Base-by-base conservation (phyloP, 2,888 invertebrate species). In the Noctua janthina region DNA sequence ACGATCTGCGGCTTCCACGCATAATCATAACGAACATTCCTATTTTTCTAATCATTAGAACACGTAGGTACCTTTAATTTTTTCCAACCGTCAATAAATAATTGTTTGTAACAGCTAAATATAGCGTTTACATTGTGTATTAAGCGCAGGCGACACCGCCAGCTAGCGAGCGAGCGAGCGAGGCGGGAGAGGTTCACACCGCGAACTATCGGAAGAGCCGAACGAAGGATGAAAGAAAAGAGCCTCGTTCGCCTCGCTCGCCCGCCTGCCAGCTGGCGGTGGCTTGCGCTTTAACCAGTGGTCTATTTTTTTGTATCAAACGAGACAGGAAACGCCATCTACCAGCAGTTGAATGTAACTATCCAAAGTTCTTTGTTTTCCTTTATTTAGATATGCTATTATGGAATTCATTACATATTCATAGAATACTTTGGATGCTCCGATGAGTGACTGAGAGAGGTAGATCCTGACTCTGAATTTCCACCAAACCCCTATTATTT, bases 261-360 rank as follows among this genome's bases (percentile, higher is more conserved):
- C 39, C 39, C 0, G 39, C 39, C 4, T 3, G 39, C 39, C 4
- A 4, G 39, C 4, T 39, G 39, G 39, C 39, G 39, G 39, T 39
- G 39, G 4, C 39, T 4, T 39, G 39, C 39, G 5, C 39, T 39
- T 39, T 39, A 39, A 1, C 3, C 39, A 39, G 5, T 39, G 39
- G 39, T 39, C 7, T 43, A 43, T 39, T 43, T 49, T 23, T n/a
- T 66, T 56, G 11, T 10, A 29, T 17, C 5, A 69, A 83, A 73
- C 66, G 54, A 56, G 39, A n/a, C 43, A 64, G 15, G 70, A n/a
- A 68, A 74, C 82, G 86, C 66, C 70, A 84, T 82, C 82, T 86
- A 49, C 67, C 23, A 6, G 39, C 15, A 43, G 11, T 72, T n/a
- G 23, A 13, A 23, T 2, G 15, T 49, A 76, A 39, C 46, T 15